These are phyloP conservation scores for Atopsyche davidsoni DNA, from an alignment of 1,140 invertebrate genomes.

Conservation along the genomic window DNA sequence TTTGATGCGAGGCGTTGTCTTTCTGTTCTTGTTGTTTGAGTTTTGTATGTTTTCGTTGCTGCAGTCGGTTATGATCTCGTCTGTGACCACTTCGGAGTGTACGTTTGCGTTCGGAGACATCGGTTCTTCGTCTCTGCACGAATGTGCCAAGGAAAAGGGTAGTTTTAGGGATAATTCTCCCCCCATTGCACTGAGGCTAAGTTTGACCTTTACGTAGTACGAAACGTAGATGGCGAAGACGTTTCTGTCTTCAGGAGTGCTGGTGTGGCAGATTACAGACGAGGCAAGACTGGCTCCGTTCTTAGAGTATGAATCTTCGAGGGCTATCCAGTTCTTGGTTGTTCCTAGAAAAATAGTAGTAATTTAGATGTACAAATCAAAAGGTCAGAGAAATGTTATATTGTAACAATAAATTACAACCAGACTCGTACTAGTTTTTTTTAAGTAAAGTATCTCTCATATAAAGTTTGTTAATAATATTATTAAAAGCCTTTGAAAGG, in stretches of 20 bases:
- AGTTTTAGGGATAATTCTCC: conserved; percentile 72
- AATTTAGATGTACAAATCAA: too few relatives aligned
- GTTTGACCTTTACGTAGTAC: conserved; percentile 83
- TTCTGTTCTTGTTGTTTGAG: conserved; percentile 32
- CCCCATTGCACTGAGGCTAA: conserved; percentile 70
- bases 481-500: too few relatives aligned
- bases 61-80: conserved; percentile 7
- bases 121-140: conserved; percentile 45
- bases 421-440: too few relatives aligned
- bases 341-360: conserved; percentile 47
- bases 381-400: too few relatives aligned
- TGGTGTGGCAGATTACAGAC: conserved; percentile 56
- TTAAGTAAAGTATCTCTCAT: too few relatives aligned
- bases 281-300: conserved; percentile 62
- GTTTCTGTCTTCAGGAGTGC: conserved; percentile 64
- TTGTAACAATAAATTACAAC: too few relatives aligned
- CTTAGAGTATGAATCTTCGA: conserved; percentile 70
- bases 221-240: conserved; percentile 86
- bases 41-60: conserved; percentile 32
- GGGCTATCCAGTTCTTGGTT: conserved; percentile 77
- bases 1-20: background rate
- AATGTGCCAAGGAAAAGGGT: conserved; percentile 63
- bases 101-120: conserved; percentile 29
- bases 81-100: conserved; percentile 8
- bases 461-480: too few relatives aligned